Conservation (phyloP, 2,797 vertebrate species). For the Tenualosa thibaudeaui region DNA sequence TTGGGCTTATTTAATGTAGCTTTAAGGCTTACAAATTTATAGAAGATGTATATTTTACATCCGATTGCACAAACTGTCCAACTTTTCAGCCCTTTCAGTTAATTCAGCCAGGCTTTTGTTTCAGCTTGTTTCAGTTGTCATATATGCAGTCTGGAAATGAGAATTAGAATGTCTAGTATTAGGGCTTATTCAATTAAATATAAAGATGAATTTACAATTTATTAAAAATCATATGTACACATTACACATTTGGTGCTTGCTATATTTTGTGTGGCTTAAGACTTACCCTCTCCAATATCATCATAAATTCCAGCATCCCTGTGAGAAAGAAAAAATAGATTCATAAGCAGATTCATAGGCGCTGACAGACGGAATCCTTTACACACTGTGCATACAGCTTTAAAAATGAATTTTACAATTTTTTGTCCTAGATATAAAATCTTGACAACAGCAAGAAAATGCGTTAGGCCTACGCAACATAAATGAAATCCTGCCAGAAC, state of each 20-base stretch:
- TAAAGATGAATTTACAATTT: background rate
- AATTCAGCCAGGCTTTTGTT: background rate
- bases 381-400: no score
- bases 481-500: no score
- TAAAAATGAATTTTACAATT: no score
- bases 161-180: background rate
- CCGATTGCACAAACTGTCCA: no score
- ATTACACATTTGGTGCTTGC: background rate
- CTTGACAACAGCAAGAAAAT: no score
- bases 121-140: constrained; percentile 42
- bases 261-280: constrained; percentile 28
- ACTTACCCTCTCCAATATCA: constrained; percentile 74
- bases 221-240: background rate
- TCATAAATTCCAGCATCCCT: constrained; percentile 78
- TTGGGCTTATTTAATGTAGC: no score
- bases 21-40: no score
- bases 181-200: background rate
- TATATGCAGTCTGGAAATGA: constrained; percentile 48
- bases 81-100: background rate
- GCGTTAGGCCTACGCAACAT: no score
- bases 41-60: no score
- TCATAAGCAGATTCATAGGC: no score
- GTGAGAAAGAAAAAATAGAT: constrained; percentile 31
- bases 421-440: no score
- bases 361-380: no score